A percentile compares a stretch with the other conserved stretches of the same genome.
These are phyloP conservation scores for Stercorarius parasiticus DNA, from an alignment of 2,113 vertebrate genomes.

Conservation along the genomic window DNA sequence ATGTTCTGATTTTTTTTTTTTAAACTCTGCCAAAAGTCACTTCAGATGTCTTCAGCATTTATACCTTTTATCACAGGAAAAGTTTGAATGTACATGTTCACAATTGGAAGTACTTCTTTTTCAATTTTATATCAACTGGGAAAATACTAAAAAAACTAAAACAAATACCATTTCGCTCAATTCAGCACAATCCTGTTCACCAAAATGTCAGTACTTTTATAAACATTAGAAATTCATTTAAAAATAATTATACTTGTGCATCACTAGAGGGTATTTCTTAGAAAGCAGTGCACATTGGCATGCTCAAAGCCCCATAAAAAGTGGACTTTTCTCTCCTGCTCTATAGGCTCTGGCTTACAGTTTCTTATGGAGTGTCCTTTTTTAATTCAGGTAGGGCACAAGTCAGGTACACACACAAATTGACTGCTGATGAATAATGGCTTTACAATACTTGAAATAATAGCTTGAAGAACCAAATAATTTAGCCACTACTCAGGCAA, in stretches of 20 bases:
- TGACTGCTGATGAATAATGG: background rate
- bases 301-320: background rate
- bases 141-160: conserved; percentile 49
- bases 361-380: background rate
- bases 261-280: background rate
- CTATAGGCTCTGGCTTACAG: background rate
- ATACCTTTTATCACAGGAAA: conserved; percentile 5
- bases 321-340: background rate
- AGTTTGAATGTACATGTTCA: background rate
- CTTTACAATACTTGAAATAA: background rate
- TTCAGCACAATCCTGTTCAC: conserved; percentile 7
- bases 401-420: background rate
- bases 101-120: conserved; percentile 22
- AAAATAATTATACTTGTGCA: conserved; percentile 31
- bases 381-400: background rate
- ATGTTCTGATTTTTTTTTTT: background rate
- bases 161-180: conserved; percentile 1
- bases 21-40: background rate
- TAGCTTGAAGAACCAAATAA: background rate
- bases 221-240: background rate
- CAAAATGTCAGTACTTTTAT: conserved; percentile 12
- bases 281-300: background rate
- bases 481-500: background rate
- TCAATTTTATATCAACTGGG: conserved; percentile 2
- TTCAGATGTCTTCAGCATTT: conserved; percentile 20